Base-by-base conservation (phyloP, 2,797 vertebrate genomes). In the Anguilla pacifica region DNA sequence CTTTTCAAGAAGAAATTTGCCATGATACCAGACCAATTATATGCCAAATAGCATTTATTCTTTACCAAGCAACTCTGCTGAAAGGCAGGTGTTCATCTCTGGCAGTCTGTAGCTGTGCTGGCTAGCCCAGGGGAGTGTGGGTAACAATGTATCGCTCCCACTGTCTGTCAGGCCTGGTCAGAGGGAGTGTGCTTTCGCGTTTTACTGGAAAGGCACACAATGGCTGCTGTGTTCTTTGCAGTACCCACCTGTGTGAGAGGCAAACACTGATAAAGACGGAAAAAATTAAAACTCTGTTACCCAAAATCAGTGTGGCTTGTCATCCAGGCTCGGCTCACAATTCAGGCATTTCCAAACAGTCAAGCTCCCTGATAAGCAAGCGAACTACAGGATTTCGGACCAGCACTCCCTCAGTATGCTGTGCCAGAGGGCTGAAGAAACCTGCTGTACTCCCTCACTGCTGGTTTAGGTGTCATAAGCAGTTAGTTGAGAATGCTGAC, bases 401-500 rank as follows among this genome's bases (percentile, higher is more conserved):
- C 22, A 49, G 22, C 79, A 25, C 79, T 51, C 46, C 46, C 79
- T n/a, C 25, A 7, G 28, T 82, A 51, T 46, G 25, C 22, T 13
- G 25, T 51, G 43, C 46, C 79, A 82, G 79, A 49, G 79, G 46
- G 79, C 9, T 82, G 46, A 82, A 10, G 6, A 15, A 22, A 15
- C 2, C 22, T 49, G 46, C 25, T 9, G 39, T n/a, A 6, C 22
- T 51, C 46, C 2, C n/a, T 82, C 5, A 49, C 79, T 49, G 79
- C 17, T 46, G 22, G 43, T 51, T 82, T 49, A 51, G 46, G 79
- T 82, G 43, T 92, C 92, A 90, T 61, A 87, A 93, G 93, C 93
- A 93, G 90, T 67, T 87, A 92, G 93, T 89, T 92, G 87, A 94
- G 93, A 94, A 93, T 93, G 92, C 70, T 72, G 15, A 46, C 74